A percentile compares a stretch with the other conserved stretches of the same genome.
These are phyloP conservation scores for Hystrix brachyura DNA, from an alignment of 2,113 vertebrate genomes.

Conservation along the genomic window DNA sequence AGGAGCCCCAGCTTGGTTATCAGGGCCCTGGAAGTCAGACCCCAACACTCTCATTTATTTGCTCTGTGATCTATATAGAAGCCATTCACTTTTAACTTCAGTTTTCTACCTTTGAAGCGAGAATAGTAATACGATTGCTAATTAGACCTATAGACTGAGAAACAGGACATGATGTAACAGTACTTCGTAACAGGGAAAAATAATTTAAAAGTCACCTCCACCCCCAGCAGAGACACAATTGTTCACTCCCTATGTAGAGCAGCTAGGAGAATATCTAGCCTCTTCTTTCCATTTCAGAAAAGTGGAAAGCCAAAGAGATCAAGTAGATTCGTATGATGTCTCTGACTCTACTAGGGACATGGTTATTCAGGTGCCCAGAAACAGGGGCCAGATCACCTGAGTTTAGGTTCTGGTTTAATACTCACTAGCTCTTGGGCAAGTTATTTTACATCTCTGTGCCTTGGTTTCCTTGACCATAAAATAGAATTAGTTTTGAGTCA, in stretches of 20 bases:
- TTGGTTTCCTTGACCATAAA: background rate
- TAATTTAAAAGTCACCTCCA: background rate
- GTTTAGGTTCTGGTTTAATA: background rate
- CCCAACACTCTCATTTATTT: background rate
- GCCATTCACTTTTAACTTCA: background rate
- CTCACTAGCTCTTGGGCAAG: background rate
- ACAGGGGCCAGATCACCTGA: too few species aligned
- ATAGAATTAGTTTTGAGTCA: background rate
- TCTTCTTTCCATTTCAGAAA: slow-evolving; percentile 9
- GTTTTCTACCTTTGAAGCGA: background rate
- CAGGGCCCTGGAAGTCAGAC: background rate
- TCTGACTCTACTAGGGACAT: background rate
- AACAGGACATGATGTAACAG: background rate
- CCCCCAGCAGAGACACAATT: background rate
- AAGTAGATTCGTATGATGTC: background rate
- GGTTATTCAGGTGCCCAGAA: background rate
- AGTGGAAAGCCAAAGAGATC: background rate
- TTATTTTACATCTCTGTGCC: background rate
- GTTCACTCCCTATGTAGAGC: background rate
- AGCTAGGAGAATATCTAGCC: background rate
- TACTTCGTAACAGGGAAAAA: background rate
- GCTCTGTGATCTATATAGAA: background rate
- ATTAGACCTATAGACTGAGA: background rate
- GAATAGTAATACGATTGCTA: background rate
- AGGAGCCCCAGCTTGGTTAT: background rate